Base-by-base conservation (phyloP, 2,113 vertebrate species). In the Rissa tridactyla region DNA sequence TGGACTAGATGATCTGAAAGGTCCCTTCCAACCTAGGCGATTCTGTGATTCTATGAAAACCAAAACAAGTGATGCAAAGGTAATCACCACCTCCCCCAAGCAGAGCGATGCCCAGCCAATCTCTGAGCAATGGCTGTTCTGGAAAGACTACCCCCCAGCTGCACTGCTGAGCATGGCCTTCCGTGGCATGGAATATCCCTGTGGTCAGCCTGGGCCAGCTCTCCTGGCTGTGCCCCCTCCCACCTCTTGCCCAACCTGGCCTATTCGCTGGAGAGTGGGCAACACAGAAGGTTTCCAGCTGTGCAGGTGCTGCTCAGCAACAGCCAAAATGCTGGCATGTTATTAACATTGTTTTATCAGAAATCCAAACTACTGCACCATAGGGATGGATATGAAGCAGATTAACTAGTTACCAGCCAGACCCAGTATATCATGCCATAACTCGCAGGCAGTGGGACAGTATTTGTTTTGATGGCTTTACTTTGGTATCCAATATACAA, bases 401-500 rank as follows among this genome's bases (percentile, higher is more conserved):
- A 51, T 29, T 3, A 52, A 8, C 29, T 76, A 23, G 47, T 49
- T 81, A 32, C 42, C 55, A 62, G 22, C 9, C 49, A 54, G 47
- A 38, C 20, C 10, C 26, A 12, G 29, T 7, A 26, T 10, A 8
- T 18, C 38, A 2, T 44, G 18, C 11, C 9, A 0, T 15, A 58
- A 70, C 55, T 42, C 23, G 10, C 21, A 57, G 19, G 4, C 36
- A 46, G 11, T 18, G 46, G 52, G 51, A 68, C 36, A 19, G 29
- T 19, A 8, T 66, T 70, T 38, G 10, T 54, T 88, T 77, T 38
- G 42, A 26, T 51, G 52, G 46, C 61, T 73, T 90, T 34, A 13
- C 25, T 81, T 84, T 46, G 46, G 7, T 15, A 12, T 49, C 26
- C 23, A 21, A 8, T 27, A 12, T 10, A 46, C n/a, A 87, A 65